Conservation (phyloP, 2,797 vertebrate species). For the Ctenosaura bakeri region DNA sequence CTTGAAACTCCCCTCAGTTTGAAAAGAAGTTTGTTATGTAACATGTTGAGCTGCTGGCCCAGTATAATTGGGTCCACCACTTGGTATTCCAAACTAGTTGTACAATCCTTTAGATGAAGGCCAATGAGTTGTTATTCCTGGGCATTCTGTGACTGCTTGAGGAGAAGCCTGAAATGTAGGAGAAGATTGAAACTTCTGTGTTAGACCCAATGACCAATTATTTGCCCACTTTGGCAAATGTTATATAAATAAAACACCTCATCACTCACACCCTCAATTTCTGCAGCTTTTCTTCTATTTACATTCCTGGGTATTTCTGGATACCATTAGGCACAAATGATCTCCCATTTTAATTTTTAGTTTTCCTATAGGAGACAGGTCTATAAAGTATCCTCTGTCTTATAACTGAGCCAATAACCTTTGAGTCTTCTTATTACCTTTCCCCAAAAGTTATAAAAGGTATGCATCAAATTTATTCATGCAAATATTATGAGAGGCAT, state of each 20-base stretch:
- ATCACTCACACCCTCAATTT: not conserved
- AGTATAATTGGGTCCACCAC: not conserved
- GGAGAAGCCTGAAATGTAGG: not conserved
- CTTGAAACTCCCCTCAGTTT: not conserved
- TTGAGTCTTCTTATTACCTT: slow-evolving; percentile 12
- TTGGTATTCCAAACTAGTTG: not conserved
- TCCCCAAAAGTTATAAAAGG: slow-evolving; percentile 2
- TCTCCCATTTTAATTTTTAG: not conserved
- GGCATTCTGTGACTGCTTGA: not conserved
- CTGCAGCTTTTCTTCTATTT: slow-evolving; percentile 1
- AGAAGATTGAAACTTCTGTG: not conserved
- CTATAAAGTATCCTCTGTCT: not conserved
- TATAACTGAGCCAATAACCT: not conserved
- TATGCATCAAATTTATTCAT: not conserved
- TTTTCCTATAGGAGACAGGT: not conserved
- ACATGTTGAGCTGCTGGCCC: not conserved
- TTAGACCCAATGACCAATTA: not conserved
- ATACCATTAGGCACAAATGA: not conserved
- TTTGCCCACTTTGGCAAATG: not conserved
- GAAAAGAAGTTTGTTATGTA: not conserved
- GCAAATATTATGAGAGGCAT: slow-evolving; percentile 19
- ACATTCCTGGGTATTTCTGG: not conserved
- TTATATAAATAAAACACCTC: not conserved
- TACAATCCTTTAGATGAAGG: not conserved
- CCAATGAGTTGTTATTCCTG: not conserved